Conservation (phyloP, 2,797 vertebrate genomes). For the Oreochromis grahami region DNA sequence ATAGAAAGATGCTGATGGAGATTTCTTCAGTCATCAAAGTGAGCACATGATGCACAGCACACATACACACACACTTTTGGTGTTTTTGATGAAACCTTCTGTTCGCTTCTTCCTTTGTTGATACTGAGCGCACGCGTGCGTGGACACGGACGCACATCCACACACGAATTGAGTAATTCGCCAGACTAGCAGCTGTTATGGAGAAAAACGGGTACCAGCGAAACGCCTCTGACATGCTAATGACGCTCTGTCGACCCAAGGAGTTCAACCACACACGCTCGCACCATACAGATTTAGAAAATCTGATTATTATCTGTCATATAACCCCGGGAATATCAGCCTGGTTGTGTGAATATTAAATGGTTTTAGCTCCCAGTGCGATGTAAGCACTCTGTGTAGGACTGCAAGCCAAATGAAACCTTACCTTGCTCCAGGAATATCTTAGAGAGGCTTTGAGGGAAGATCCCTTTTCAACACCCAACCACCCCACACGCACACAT, state of each 20-base stretch:
- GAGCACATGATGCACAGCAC: slow-evolving; percentile 7
- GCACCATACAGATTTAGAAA: slow-evolving; percentile 16
- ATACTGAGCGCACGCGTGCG: slow-evolving; percentile 7
- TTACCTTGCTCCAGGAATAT: slow-evolving; percentile 66
- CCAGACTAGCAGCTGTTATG: slow-evolving; percentile 62
- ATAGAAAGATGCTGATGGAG: slow-evolving; percentile 35
- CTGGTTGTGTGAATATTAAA: slow-evolving; percentile 50
- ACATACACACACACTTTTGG: slow-evolving; percentile 25
- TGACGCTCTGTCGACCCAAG: slow-evolving; percentile 32
- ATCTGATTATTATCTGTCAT: slow-evolving; percentile 38
- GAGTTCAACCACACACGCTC: slow-evolving; percentile 25
- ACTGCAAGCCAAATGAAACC: slow-evolving; percentile 62
- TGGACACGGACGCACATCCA: slow-evolving; percentile 9
- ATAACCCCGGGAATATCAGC: slow-evolving; percentile 34
- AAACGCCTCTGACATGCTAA: slow-evolving; percentile 60
- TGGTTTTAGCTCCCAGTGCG: slow-evolving; percentile 32
- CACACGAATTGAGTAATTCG: slow-evolving; percentile 27
- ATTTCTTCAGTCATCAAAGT: slow-evolving; percentile 54
- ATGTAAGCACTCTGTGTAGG: slow-evolving; percentile 34
- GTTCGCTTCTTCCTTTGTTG: slow-evolving; percentile 55
- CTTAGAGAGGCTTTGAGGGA: slow-evolving; percentile 67
- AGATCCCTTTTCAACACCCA: slow-evolving; percentile 63
- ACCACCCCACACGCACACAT: not conserved
- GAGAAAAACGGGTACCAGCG: slow-evolving; percentile 29
- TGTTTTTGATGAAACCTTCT: slow-evolving; percentile 59